Base-by-base conservation (phyloP, 1,140 invertebrate genomes). In the Coelopa frigida region DNA sequence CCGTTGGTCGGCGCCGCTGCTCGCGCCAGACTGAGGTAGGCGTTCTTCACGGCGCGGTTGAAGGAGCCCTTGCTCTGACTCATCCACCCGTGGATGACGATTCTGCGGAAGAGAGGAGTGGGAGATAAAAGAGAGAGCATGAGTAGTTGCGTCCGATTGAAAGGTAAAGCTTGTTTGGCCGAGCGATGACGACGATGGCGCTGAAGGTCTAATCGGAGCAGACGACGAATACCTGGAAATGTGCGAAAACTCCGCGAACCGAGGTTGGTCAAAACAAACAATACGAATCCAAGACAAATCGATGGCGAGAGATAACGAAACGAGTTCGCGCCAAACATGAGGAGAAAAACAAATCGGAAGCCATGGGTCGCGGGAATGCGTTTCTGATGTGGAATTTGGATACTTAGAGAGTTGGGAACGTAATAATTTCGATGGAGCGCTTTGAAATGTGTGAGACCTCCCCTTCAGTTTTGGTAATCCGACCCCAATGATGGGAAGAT, bases 11-110 rank as follows among this genome's bases (percentile, higher is more conserved):
- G n/a, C 24, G 29, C 24, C 24, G 14, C 24, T 12, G 21, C 14
- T 39, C 18, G 21, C 36, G 40, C 59, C 5, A 65, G 58, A 20
- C 58, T 52, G 3, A 83, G 59, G 57, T 81, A 83, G 29, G 76
- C 78, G 63, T 64, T 49, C 40, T 67, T 68, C 18, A 68, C 48
- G 18, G 66, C 63, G 14, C 58, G 48, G 47, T 67, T 67, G 35
- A 67, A 66, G 12, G 63, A 66, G 3, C 62, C 63, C 1, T 58
- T 53, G 27, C 60, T 58, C 38, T 66, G 62, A 46, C 63, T 67
- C 63, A 67, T 63, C 63, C 63, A 67, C n/a, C 63, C 63, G 21
- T 67, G 63, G 8, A 67, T 52, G 44, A 66, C 58, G 20, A 67
- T 49, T 54, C 63, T 67, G 54, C 7, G 46, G 52, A 17, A 38